Evolutionary conservation across 2,888 invertebrate species (phyloP).

Genomic region (Acanthosepion pharaonis): DNA sequence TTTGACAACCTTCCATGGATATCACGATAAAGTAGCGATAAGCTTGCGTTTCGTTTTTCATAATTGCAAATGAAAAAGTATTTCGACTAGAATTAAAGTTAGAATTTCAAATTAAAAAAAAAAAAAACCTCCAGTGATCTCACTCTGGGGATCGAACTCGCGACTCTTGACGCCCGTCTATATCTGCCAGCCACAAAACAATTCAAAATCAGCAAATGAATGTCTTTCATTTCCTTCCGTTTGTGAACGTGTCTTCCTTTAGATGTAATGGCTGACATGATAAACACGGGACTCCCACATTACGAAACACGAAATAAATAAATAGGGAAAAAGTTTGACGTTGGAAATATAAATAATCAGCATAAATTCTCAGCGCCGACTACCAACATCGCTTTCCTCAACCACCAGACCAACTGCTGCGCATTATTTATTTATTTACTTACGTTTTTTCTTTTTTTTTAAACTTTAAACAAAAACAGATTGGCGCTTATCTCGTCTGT

Average conservation of each 20-base stretch:
- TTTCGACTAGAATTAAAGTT: too few species aligned
- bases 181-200: not conserved
- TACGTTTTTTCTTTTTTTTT: too few species aligned
- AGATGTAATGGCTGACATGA: not conserved
- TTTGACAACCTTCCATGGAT: too few species aligned
- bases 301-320: not conserved
- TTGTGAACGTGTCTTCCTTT: not conserved
- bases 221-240: constrained; percentile 4
- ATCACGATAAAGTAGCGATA: too few species aligned
- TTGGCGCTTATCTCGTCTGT: not conserved
- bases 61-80: too few species aligned
- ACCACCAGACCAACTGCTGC: not conserved
- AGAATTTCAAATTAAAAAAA: too few species aligned
- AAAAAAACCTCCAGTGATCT: not conserved
- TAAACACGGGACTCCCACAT: not conserved
- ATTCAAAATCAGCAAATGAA: not conserved
- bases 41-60: too few species aligned
- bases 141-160: not conserved
- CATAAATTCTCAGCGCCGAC: not conserved
- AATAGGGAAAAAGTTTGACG: not conserved
- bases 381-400: not conserved
- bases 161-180: not conserved
- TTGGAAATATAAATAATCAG: not conserved
- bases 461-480: not conserved
- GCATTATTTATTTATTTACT: too few species aligned